Conservation (phyloP, 1,140 invertebrate genomes). For the Leucophenga varia region DNA sequence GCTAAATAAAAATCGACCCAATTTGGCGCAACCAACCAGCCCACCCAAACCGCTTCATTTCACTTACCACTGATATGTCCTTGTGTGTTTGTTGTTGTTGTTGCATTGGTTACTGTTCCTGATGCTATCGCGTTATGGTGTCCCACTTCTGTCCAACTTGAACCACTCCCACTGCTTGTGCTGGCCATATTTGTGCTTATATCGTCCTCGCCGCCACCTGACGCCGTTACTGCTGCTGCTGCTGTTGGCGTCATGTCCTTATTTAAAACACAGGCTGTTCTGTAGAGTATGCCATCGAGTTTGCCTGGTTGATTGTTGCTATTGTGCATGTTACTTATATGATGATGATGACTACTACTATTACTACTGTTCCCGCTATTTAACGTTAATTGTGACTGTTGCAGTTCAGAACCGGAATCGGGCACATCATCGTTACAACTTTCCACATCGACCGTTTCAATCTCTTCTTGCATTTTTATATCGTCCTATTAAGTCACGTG, state of each 20-base stretch:
- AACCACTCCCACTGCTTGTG: conserved; percentile 32
- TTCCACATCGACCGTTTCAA: conserved; percentile 61
- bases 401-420: conserved; percentile 46
- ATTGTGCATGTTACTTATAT: conserved; percentile 38
- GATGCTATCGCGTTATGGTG: conserved; percentile 6
- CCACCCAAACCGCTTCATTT: too few species aligned
- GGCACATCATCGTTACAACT: conserved; percentile 56
- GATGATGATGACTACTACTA: conserved; percentile 9
- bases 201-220: conserved; percentile 9
- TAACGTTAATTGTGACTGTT: conserved; percentile 3
- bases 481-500: conserved; percentile 26
- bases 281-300: conserved; percentile 49
- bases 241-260: conserved; percentile 27
- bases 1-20: not conserved
- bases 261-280: conserved; percentile 49
- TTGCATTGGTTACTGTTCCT: not conserved
- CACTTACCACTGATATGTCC: conserved; percentile 53
- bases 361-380: not conserved
- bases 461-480: conserved; percentile 56
- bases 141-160: conserved; percentile 40
- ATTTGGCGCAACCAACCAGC: too few species aligned
- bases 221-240: not conserved
- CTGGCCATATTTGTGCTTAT: conserved; percentile 29
- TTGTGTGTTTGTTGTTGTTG: conserved; percentile 21
- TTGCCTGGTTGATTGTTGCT: conserved; percentile 48